Evolutionary conservation across 2,797 vertebrate species (phyloP), one percentile per base, ranked within the genome.

Genomic region (Oryzias dopingdopingensis): DNA sequence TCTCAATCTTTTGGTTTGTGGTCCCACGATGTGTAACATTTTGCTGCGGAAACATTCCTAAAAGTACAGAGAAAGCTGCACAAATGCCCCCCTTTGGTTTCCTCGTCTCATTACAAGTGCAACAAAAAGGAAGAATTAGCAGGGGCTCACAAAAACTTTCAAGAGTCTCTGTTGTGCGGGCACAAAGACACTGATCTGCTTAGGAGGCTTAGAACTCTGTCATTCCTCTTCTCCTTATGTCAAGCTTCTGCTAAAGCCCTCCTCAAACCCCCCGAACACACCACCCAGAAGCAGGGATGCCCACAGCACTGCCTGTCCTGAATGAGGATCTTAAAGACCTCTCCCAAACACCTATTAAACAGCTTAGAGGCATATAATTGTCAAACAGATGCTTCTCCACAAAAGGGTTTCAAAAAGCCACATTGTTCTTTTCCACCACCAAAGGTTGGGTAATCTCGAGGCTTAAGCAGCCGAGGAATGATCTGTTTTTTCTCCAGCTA

Each of bases 161-260:
- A 81, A 87, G 86, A 78, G 79, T 64, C 70, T 77, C 73, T 77
- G 80, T 71, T 74, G 80, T 76, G 82, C 74, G 40, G 81, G 86
- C 81, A 90, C 81, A 88, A 85, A 88, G 87, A 82, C 70, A 66
- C 80, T 88, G 89, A 90, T 88, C 89, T 83, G 77, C 87, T 89
- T 86, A 86, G 80, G 60, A 52, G 74, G 80, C 78, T 82, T 83
- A 85, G 74, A 81, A 70, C 70, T 67, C 65, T 56, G 26, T 59
- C 56, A 61, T 70, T 78, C 79, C 76, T 75, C 52, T 64, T 61
- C 71, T 68, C 79, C 79, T 88, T 83, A 62, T 74, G 72, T 80
- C 65, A 64, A 64, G 41, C 79, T 79, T 65, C 65, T 77, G 15
- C 49, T 53, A 77, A 85, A 83, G 74, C 49, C 81, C 68, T 57